Percentiles rank a stretch among this genome's conserved stretches.
phyloP scores from a whole-genome alignment of 2,113 vertebrate species.

The human region DNA sequence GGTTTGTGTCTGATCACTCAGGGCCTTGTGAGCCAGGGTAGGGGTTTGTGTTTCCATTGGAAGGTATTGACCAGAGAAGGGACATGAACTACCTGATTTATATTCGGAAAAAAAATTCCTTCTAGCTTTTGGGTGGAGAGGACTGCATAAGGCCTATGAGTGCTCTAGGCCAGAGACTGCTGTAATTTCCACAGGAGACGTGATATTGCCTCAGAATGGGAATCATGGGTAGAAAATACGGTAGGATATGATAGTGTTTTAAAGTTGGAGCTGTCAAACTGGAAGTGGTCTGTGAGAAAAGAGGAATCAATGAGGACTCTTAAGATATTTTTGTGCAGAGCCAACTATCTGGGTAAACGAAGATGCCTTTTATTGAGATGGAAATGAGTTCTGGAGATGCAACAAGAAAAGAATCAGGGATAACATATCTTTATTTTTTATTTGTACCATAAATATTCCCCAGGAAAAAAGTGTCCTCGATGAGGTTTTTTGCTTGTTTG shows the following conservation, averaged over 20 bases:
- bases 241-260: too few species aligned
- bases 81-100: background rate
- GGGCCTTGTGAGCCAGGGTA: background rate
- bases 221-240: accelerated
- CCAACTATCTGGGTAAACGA: background rate
- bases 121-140: background rate
- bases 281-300: background rate
- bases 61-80: background rate
- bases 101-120: background rate
- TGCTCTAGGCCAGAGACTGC: background rate
- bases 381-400: background rate
- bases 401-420: background rate
- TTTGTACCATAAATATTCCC: background rate
- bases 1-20: background rate
- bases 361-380: background rate
- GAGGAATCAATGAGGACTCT: background rate
- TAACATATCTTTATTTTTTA: background rate
- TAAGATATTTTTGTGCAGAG: background rate
- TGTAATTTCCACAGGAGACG: background rate
- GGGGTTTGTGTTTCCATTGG: background rate
- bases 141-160: background rate
- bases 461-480: too few species aligned
- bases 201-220: background rate
- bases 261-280: background rate
- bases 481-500: background rate